Evolutionary conservation across 2,113 vertebrate species (phyloP), one percentile per base, ranked within the genome.

Genomic region (Lates calcarifer): DNA sequence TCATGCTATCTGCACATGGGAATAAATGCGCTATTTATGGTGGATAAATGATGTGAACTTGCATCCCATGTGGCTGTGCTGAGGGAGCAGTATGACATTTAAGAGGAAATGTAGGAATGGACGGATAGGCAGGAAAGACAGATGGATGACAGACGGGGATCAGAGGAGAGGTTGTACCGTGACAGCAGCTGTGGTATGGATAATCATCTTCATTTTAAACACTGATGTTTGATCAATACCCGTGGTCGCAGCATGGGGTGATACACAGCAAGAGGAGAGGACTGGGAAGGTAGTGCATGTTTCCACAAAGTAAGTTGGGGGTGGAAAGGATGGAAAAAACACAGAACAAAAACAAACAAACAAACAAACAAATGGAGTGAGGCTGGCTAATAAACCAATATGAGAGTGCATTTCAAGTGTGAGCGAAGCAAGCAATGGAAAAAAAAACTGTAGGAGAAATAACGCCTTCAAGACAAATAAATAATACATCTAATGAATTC

Each of bases 181-280:
- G 49, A 78, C 43, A 10, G 69, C 72, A 64, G 83, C 82, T 51
- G 78, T 29, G 31, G 31, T 67, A 53, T 43, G 29, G 83, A 82
- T 83, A 77, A 91, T 87, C 55, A 76, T 73, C 69, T 76, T 89
- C 60, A 43, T 63, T 82, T 69, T 24, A 68, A 57, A 87, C 37
- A 22, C 67, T 43, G 63, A 74, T 67, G 85, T 81, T 76, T 81
- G 86, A 90, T 90, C 86, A 72, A 84, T 89, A 85, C 24, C 41
- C 57, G 57, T 0, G 53, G 43, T 60, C 61, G 7, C 78, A 68
- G 70, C 13, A 14, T 17, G 57, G 29, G 1, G 35, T 8, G 74
- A 45, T 43, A 67, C 31, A 65, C 64, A 26, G 74, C 5, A 10
- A 11, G 31, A 53, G 53, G 26, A 39, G 18, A 39, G 29, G 29